Conservation (phyloP, 2,888 invertebrate species). For the Acanthoscelides obtectus region DNA sequence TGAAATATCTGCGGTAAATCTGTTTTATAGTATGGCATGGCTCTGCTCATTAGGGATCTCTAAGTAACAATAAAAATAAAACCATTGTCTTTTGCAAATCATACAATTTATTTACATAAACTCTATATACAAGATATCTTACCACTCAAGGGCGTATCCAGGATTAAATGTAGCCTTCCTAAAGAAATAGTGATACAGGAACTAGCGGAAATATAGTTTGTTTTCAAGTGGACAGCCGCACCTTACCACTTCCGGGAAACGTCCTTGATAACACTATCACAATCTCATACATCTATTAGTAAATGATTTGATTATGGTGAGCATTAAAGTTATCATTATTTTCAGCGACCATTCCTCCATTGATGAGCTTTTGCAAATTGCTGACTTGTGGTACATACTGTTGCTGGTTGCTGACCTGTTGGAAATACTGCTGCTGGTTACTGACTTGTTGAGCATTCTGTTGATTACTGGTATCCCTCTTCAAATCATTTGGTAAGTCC, state of each 20-base stretch:
- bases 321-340: background rate
- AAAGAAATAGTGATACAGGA: too few relatives aligned
- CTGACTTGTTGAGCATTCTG: background rate
- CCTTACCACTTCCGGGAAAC: too few relatives aligned
- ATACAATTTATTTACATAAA: background rate
- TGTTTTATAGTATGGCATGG: too few relatives aligned
- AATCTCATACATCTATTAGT: background rate
- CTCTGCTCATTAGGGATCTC: too few relatives aligned
- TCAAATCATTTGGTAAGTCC: background rate
- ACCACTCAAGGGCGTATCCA: background rate
- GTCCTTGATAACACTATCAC: too few relatives aligned
- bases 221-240: too few relatives aligned
- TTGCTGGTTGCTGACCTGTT: too few relatives aligned
- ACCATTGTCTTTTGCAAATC: too few relatives aligned
- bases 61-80: too few relatives aligned
- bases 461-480: background rate
- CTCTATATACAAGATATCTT: background rate
- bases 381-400: background rate
- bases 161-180: too few relatives aligned
- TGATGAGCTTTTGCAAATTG: background rate
- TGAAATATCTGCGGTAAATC: too few relatives aligned
- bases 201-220: too few relatives aligned
- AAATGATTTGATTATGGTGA: background rate
- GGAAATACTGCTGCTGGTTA: background rate
- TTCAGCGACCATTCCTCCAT: background rate